Evolutionary conservation across 1,140 invertebrate species (phyloP).

Genomic region (Panagrolaimus sp.): DNA sequence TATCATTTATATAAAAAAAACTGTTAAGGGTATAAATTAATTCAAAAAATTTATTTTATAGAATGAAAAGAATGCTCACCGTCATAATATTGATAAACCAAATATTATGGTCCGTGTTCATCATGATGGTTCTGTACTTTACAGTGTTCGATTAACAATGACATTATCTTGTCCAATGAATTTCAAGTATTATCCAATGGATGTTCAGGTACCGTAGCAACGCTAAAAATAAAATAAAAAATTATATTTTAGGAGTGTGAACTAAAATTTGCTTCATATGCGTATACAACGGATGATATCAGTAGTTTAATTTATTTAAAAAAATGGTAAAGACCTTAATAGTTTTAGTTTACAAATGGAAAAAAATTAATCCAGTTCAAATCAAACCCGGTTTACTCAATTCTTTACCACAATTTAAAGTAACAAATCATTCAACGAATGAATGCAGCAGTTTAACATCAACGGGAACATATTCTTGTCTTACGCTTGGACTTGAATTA

Average conservation of each 20-base stretch:
- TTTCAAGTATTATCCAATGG: slow-evolving; percentile 26
- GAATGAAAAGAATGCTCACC: slow-evolving; percentile 22
- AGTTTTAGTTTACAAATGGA: slow-evolving; percentile 74
- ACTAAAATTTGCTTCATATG: slow-evolving; percentile 62
- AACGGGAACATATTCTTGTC: background rate
- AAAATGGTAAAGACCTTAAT: background rate
- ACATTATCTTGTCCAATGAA: slow-evolving; percentile 32
- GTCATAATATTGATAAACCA: slow-evolving; percentile 22
- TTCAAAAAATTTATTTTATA: background rate
- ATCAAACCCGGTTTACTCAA: slow-evolving; percentile 27
- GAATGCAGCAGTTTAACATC: slow-evolving; percentile 4
- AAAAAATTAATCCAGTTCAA: slow-evolving; percentile 63
- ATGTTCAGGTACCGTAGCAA: slow-evolving; percentile 11
- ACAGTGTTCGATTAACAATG: slow-evolving; percentile 26
- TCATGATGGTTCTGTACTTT: slow-evolving; percentile 22
- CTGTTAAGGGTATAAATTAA: no score
- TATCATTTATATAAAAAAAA: no score
- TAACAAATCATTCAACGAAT: slow-evolving; percentile 3
- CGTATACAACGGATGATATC: slow-evolving; percentile 85
- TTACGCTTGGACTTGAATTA: background rate
- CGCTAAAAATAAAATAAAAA: no score
- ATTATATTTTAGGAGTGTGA: slow-evolving; percentile 5
- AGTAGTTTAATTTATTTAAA: background rate
- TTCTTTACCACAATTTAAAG: slow-evolving; percentile 21
- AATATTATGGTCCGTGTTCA: slow-evolving; percentile 19